Percentiles rank a stretch among this genome's conserved stretches.
Evolutionary conservation across 2,888 invertebrate genomes (phyloP).

Genomic region (Pollenia amentaria): DNA sequence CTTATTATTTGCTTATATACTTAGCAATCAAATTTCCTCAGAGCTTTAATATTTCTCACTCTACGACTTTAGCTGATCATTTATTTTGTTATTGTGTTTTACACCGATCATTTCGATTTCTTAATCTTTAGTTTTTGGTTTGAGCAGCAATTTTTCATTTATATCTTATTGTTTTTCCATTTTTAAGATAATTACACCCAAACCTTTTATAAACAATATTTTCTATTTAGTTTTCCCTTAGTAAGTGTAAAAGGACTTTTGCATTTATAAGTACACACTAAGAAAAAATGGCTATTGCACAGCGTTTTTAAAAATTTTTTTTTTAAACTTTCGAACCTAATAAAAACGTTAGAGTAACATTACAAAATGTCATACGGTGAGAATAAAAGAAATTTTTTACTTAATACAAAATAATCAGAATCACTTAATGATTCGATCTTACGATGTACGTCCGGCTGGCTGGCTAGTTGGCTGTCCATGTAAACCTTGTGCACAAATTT

Average conservation of each 20-base stretch:
- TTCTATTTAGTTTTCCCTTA: conserved; percentile 27
- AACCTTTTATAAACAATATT: conserved; percentile 49
- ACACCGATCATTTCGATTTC: conserved; percentile 22
- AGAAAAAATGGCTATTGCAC: too few relatives aligned
- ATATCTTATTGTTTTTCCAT: conserved; percentile 37
- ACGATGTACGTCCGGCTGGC: too few relatives aligned
- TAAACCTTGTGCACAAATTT: too few relatives aligned
- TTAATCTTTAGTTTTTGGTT: conserved; percentile 24
- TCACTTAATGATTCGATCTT: too few relatives aligned
- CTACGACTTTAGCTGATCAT: background rate
- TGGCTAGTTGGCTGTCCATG: too few relatives aligned
- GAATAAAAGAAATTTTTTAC: too few relatives aligned
- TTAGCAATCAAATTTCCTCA: background rate
- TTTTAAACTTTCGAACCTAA: too few relatives aligned
- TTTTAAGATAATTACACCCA: conserved; percentile 62
- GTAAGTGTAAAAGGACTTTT: background rate
- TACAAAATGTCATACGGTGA: too few relatives aligned
- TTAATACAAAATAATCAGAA: too few relatives aligned
- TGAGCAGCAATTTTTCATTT: background rate
- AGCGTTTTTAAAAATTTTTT: too few relatives aligned
- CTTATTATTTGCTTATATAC: conserved; percentile 41
- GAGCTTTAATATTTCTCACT: background rate
- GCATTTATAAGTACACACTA: too few relatives aligned
- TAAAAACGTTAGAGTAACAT: too few relatives aligned
- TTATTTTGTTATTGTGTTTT: conserved; percentile 27